phyloP scores from a whole-genome alignment of 1,140 invertebrate species.

The Euwallacea fornicatus region DNA sequence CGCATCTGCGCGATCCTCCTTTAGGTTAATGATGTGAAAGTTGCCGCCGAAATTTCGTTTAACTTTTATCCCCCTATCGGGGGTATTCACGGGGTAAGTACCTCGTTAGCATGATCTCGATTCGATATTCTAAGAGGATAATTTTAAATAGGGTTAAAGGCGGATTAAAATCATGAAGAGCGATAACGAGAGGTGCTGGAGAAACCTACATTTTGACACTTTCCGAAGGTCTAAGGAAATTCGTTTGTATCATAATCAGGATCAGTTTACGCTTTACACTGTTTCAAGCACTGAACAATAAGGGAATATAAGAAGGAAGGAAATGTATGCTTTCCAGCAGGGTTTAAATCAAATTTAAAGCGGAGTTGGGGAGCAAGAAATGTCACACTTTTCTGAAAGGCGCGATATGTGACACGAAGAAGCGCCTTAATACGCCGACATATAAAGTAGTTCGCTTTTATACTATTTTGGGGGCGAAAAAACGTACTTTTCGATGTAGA shows the following conservation, averaged over 20 bases:
- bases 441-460: conserved; percentile 27
- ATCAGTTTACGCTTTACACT: not conserved
- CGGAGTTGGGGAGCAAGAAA: conserved; percentile 13
- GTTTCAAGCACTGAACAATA: not conserved
- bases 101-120: conserved; percentile 38
- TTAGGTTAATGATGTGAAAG: conserved; percentile 29
- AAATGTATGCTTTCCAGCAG: conserved; percentile 27
- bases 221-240: not conserved
- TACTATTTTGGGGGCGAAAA: conserved; percentile 8
- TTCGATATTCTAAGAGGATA: conserved; percentile 37
- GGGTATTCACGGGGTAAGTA: conserved; percentile 29
- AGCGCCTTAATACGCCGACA: conserved; percentile 24
- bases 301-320: conserved; percentile 1
- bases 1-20: conserved; percentile 16
- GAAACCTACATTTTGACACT: not conserved
- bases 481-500: conserved; percentile 6
- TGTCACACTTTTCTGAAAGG: conserved; percentile 27
- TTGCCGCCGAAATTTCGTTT: conserved; percentile 28
- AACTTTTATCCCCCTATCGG: conserved; percentile 31
- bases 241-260: not conserved
- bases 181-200: conserved; percentile 3
- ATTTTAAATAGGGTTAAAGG: conserved; percentile 34
- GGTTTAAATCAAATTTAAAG: conserved; percentile 28
- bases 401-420: conserved; percentile 26
- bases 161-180: conserved; percentile 28